Conservation (phyloP, 1,140 invertebrate species). For the Cephus cinctus region DNA sequence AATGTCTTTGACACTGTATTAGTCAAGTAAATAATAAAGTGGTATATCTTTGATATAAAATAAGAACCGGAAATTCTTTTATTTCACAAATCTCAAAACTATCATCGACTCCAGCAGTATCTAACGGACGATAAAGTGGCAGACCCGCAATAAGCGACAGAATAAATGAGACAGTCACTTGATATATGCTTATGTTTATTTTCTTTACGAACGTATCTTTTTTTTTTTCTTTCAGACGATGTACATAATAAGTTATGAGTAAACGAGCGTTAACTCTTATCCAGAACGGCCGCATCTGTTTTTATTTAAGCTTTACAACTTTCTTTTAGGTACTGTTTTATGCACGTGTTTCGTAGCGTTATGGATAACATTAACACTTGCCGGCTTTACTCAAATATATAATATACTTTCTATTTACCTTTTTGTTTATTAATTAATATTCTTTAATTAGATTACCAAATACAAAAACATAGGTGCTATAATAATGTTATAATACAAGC, state of each 20-base stretch:
- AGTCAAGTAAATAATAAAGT: conserved; percentile 8
- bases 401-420: conserved; percentile 52
- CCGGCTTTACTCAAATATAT: conserved; percentile 53
- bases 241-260: conserved; percentile 56
- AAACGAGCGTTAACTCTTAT: conserved; percentile 52
- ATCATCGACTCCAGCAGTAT: too few species aligned
- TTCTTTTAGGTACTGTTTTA: background rate
- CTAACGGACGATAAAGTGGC: too few species aligned
- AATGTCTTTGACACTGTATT: too few species aligned
- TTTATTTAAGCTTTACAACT: conserved; percentile 15
- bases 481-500: conserved; percentile 51
- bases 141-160: background rate
- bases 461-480: conserved; percentile 54
- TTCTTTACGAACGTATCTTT: conserved; percentile 51
- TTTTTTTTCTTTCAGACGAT: conserved; percentile 44
- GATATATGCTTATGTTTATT: conserved; percentile 54
- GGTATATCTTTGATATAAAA: background rate
- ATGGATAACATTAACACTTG: conserved; percentile 50
- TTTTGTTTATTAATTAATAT: conserved; percentile 30
- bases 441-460: conserved; percentile 50
- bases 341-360: conserved; percentile 14
- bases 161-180: conserved; percentile 28
- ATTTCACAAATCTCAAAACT: background rate
- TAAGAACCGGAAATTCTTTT: too few species aligned
- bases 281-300: conserved; percentile 34